Evolutionary conservation across 2,888 invertebrate species (phyloP).

Genomic region (Tortrix viridana): DNA sequence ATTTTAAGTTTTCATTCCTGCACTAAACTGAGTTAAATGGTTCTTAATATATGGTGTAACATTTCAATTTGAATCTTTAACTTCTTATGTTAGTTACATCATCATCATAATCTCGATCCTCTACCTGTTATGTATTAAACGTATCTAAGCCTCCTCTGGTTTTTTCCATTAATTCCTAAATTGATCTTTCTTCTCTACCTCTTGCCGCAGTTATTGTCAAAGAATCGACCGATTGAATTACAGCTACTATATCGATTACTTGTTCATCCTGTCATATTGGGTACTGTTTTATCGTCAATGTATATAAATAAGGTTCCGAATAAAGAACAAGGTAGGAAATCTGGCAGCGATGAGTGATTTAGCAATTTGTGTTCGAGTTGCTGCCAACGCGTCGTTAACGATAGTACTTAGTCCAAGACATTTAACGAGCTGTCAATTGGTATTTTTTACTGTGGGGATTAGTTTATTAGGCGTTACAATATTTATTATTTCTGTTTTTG

Average conservation of each 20-base stretch:
- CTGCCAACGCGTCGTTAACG: slow-evolving; percentile 56
- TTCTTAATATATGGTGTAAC: no score
- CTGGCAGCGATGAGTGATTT: slow-evolving; percentile 40
- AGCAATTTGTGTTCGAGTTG: slow-evolving; percentile 46
- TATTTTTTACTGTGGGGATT: no score
- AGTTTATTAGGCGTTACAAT: no score
- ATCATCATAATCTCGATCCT: no score
- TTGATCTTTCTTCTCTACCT: background rate
- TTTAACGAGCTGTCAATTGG: slow-evolving; percentile 27
- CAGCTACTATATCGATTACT: background rate
- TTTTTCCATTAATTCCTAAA: background rate
- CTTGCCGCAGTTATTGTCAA: background rate
- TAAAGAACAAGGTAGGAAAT: slow-evolving; percentile 33
- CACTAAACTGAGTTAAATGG: no score
- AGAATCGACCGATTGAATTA: background rate
- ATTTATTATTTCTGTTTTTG: no score
- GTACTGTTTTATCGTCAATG: background rate
- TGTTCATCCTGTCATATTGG: background rate
- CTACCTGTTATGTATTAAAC: no score
- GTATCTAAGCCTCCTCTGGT: no score
- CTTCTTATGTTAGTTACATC: no score
- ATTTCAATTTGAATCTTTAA: no score
- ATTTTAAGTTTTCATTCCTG: no score
- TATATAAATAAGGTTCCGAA: slow-evolving; percentile 26
- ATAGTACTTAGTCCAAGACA: slow-evolving; percentile 40